These are phyloP conservation scores for Drosophila takahashii DNA, from an alignment of 1,140 invertebrate genomes.

Conservation along the genomic window DNA sequence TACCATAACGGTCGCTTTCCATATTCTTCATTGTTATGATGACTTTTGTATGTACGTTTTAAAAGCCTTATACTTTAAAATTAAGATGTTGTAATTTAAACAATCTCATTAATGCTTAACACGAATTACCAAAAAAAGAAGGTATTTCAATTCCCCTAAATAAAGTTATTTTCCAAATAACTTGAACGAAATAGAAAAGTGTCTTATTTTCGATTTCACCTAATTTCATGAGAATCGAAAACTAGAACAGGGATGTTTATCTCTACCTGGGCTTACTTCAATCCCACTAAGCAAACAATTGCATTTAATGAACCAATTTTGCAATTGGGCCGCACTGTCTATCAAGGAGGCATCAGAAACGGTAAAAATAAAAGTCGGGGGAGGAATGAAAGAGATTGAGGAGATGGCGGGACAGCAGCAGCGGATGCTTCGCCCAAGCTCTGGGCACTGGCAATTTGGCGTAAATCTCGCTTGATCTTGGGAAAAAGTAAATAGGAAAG, in stretches of 20 bases:
- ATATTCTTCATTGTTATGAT: too few relatives aligned
- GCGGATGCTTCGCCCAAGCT: slow-evolving; percentile 14
- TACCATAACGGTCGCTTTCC: too few relatives aligned
- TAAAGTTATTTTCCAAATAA: background rate
- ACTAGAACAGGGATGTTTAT: background rate
- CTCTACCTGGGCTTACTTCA: background rate
- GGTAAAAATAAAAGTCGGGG: background rate
- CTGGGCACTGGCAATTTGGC: slow-evolving; percentile 61
- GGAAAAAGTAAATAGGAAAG: slow-evolving; percentile 76
- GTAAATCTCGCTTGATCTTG: slow-evolving; percentile 75
- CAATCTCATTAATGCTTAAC: too few relatives aligned
- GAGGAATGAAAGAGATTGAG: background rate
- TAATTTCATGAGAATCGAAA: background rate
- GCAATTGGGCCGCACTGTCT: slow-evolving; percentile 10
- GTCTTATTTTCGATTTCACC: background rate
- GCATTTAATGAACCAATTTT: slow-evolving; percentile 76
- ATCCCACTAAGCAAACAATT: slow-evolving; percentile 49
- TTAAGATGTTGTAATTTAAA: too few relatives aligned
- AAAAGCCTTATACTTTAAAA: too few relatives aligned
- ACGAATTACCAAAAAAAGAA: too few relatives aligned
- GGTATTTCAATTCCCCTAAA: too few relatives aligned
- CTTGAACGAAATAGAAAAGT: background rate
- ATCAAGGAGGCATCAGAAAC: slow-evolving; percentile 49
- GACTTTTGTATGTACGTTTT: too few relatives aligned
- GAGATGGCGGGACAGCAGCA: slow-evolving; percentile 14